These are phyloP conservation scores for Colinus virginianus DNA, from an alignment of 2,113 vertebrate genomes.

Conservation along the genomic window DNA sequence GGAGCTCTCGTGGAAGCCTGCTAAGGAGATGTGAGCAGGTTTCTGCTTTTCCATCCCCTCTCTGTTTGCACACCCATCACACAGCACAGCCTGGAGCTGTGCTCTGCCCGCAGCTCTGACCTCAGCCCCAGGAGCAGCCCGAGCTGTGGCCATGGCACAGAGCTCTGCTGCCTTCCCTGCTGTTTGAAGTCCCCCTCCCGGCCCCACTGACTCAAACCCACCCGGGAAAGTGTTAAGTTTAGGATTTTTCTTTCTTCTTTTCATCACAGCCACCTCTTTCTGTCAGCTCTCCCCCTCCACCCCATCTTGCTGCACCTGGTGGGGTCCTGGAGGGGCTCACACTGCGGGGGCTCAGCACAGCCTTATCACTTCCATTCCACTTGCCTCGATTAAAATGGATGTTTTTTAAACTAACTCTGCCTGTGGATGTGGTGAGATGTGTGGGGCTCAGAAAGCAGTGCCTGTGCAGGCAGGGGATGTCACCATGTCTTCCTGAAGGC, in stretches of 20 bases:
- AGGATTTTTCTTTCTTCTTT: not conserved
- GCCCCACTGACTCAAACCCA: slow-evolving; percentile 11
- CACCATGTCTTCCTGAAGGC: slow-evolving; percentile 25
- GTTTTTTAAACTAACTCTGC: slow-evolving; percentile 50
- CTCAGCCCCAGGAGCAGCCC: not conserved
- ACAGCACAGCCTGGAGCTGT: slow-evolving; percentile 7
- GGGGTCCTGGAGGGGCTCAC: not conserved
- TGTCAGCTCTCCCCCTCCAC: not conserved
- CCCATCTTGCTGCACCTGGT: slow-evolving; percentile 5
- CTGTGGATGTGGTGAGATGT: not conserved
- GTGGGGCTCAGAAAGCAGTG: not conserved
- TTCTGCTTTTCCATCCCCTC: too few species aligned
- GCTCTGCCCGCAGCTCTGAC: not conserved
- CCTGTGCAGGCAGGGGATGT: not conserved
- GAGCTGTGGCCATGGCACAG: not conserved
- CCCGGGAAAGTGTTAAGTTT: not conserved
- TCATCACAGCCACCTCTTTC: not conserved
- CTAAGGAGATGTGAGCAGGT: too few species aligned
- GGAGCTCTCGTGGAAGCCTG: too few species aligned
- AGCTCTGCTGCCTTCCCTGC: not conserved
- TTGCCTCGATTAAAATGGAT: slow-evolving; percentile 36
- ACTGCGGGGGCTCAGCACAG: too few species aligned
- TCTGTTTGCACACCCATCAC: slow-evolving; percentile 29
- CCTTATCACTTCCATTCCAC: not conserved
- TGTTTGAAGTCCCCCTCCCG: not conserved